These are phyloP conservation scores for Scaptomyza flava DNA, from an alignment of 2,888 invertebrate species.

Conservation along the genomic window DNA sequence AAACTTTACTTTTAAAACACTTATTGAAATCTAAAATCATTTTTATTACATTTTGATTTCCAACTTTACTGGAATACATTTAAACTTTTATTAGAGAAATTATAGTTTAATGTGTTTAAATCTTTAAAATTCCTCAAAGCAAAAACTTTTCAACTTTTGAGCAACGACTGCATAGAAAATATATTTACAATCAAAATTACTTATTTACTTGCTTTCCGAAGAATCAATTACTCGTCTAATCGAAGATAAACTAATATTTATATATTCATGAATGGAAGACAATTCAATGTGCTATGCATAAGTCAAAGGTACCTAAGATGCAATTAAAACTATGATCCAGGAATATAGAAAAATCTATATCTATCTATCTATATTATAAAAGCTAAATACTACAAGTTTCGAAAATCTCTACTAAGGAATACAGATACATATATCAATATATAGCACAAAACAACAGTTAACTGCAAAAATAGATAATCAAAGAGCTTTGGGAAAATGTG, in stretches of 20 bases:
- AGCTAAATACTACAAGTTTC: neutral
- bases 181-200: conserved; percentile 1
- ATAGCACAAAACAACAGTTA: conserved; percentile 13
- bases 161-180: conserved; percentile 4
- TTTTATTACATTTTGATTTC: neutral
- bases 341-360: neutral
- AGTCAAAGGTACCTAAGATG: conserved; percentile 52
- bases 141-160: neutral
- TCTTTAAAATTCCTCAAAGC: neutral
- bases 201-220: conserved; percentile 40
- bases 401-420: neutral
- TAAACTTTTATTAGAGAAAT: no score
- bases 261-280: conserved; percentile 21
- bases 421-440: conserved; percentile 14
- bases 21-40: neutral
- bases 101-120: neutral
- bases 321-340: conserved; percentile 12
- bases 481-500: conserved; percentile 6
- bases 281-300: conserved; percentile 39
- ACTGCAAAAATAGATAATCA: conserved; percentile 12
- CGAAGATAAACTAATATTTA: conserved; percentile 17
- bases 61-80: no score
- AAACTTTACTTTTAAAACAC: neutral
- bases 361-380: no score
- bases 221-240: conserved; percentile 48